These are phyloP conservation scores for Calliopum simillimum DNA, from an alignment of 2,888 invertebrate genomes.

Conservation along the genomic window DNA sequence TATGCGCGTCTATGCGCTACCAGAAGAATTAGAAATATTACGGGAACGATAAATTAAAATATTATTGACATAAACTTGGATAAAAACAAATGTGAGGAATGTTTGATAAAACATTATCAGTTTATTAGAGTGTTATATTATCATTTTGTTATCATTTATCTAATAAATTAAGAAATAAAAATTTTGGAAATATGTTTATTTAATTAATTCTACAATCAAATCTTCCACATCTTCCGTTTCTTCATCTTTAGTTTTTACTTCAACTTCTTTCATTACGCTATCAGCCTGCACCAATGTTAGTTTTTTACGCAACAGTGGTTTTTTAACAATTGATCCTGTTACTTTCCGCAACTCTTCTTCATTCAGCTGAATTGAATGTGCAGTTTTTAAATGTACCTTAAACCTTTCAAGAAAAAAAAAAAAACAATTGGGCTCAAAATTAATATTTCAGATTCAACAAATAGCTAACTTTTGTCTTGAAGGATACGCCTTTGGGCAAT, in stretches of 20 bases:
- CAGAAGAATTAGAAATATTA: conserved; percentile 79
- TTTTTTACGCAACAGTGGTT: conserved; percentile 46
- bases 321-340: conserved; percentile 39
- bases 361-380: conserved; percentile 47
- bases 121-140: too few relatives aligned
- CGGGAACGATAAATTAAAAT: conserved; percentile 54
- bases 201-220: conserved; percentile 30
- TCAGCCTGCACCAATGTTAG: conserved; percentile 49
- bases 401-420: conserved; percentile 43
- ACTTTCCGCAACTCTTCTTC: conserved; percentile 48
- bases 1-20: conserved; percentile 79
- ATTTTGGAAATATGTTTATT: neutral
- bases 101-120: too few relatives aligned
- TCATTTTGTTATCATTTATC: too few relatives aligned
- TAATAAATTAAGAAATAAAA: too few relatives aligned
- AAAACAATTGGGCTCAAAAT: neutral
- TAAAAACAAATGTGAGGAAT: too few relatives aligned
- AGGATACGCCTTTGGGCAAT: conserved; percentile 50
- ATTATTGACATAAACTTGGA: too few relatives aligned
- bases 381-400: conserved; percentile 50
- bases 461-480: conserved; percentile 54
- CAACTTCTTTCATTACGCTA: conserved; percentile 48
- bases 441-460: conserved; percentile 32
- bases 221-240: conserved; percentile 34
- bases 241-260: conserved; percentile 45